Evolutionary conservation across 2,888 invertebrate species (phyloP), one percentile per base, ranked within the genome.

Genomic region (Caenorhabditis sp.): DNA sequence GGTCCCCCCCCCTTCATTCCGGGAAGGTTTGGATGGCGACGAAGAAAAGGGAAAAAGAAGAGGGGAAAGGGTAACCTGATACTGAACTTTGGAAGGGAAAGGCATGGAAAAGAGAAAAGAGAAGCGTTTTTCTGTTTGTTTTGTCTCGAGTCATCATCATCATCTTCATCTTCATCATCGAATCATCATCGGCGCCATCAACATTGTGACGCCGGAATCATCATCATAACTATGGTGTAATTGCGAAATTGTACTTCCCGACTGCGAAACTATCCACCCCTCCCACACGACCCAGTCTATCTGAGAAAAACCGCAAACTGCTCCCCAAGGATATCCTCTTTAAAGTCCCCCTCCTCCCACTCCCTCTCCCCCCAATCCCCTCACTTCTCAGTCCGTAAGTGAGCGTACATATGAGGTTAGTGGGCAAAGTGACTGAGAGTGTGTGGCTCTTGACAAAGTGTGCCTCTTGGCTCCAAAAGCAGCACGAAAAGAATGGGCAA

Each of bases 341-440:
- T 64, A 64, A 72, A 58, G 64, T 67, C 64, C 50, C n/a, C n/a
- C n/a, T n/a, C n/a, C n/a, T n/a, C n/a, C n/a, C n/a, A n/a, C n/a
- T n/a, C n/a, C n/a, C n/a, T n/a, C n/a, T n/a, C n/a, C n/a, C n/a
- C n/a, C n/a, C n/a, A n/a, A n/a, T 40, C 22, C 64, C 28, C 35
- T 40, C 22, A 9, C 24, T 22, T 64, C 62, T 58, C 51, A 35
- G 35, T 50, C 37, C 35, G 60, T 76, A 65, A 61, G 76, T 50
- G 53, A 65, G 60, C 67, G 64, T 60, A 50, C 44, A 62, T 72
- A 72, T 64, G 72, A 64, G 72, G 72, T 72, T 72, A 74, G 74
- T 67, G 65, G 51, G 37, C 20, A 20, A 24, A 74, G 50, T 72
- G 58, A 61, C 76, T 68, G 67, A 76, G 67, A 76, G 67, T 76